Base-by-base conservation (phyloP, 2,113 vertebrate species). In the Mormyrus lacerda region DNA sequence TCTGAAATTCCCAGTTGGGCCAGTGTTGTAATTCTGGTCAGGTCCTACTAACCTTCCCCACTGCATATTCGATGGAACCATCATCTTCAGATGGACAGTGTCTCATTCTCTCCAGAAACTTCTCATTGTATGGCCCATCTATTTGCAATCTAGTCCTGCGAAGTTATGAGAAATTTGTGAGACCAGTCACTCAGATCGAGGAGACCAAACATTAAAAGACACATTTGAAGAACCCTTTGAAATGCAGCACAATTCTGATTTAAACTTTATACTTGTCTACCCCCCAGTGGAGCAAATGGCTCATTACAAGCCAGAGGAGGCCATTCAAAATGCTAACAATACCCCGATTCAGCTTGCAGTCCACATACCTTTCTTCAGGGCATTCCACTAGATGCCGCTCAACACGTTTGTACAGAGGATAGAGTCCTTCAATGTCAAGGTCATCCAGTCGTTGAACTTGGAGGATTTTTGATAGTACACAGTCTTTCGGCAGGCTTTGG, bases 381-480 rank as follows among this genome's bases (percentile, higher is more conserved):
- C 96, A 99, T 89, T 98, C 96, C 90, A 97, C 97, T 89, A 99
- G 94, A 93, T 99, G 96, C 69, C 96, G 96, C 90, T 99, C 97
- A 65, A 99, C 95, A 89, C 97, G 94, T 44, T 94, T 96, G 93
- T 98, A 99, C 91, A 99, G 93, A 53, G 98, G 98, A 90, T 97
- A 96, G 90, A 99, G 94, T 58, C 98, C 98, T 92, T 99, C 98
- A 7, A 99, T 98, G 93, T 99, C 98, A 94, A 98, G 93, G 91
- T 95, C 96, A 94, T 99, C 98, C 91, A 99, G 94, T 97, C 98
- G 98, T 96, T 99, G 98, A 90, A 96, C 97, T 93, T 98, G 97
- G 88, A 98, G 97, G 84, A 97, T 97, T 96, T 97, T 96, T 92
- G 95, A 97, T 90, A 99, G 95, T 84, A 99, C 96, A 86, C 97